Conservation (phyloP, 2,113 vertebrate species). For the Oenanthe melanoleuca region DNA sequence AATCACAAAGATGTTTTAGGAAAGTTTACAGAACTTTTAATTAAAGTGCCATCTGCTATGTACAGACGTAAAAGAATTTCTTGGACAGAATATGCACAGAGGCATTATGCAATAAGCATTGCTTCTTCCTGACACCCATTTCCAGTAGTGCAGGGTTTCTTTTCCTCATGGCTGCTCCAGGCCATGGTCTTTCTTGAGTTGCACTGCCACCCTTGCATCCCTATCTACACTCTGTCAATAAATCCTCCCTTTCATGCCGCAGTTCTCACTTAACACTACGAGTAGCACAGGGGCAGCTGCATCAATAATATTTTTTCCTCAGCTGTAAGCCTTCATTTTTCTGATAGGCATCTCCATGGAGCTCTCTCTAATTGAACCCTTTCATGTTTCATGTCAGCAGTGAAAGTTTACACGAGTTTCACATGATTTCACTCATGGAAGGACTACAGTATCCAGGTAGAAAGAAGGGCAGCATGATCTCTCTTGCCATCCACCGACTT, state of each 20-base stretch:
- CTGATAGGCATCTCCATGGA: background rate
- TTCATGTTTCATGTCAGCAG: background rate
- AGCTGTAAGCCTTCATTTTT: background rate
- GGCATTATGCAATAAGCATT: background rate
- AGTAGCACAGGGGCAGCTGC: background rate
- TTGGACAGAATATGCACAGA: background rate
- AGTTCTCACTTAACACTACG: background rate
- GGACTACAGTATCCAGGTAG: background rate
- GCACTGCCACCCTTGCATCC: background rate
- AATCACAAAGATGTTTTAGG: background rate
- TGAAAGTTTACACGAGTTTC: background rate
- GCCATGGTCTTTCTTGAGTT: background rate
- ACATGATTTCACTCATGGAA: background rate
- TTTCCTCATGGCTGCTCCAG: background rate
- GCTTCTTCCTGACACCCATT: background rate
- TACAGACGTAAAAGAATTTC: background rate
- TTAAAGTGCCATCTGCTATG: conserved; percentile 38
- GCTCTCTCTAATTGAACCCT: background rate
- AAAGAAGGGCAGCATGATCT: background rate
- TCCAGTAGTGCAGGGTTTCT: background rate
- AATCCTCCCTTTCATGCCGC: background rate
- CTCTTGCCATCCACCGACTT: background rate
- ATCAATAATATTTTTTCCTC: background rate
- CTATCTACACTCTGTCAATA: background rate
- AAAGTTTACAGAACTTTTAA: conserved; percentile 36